A percentile compares a stretch with the other conserved stretches of the same genome.
phyloP scores from a whole-genome alignment of 2,797 vertebrate species.

The Poeciliopsis infans region DNA sequence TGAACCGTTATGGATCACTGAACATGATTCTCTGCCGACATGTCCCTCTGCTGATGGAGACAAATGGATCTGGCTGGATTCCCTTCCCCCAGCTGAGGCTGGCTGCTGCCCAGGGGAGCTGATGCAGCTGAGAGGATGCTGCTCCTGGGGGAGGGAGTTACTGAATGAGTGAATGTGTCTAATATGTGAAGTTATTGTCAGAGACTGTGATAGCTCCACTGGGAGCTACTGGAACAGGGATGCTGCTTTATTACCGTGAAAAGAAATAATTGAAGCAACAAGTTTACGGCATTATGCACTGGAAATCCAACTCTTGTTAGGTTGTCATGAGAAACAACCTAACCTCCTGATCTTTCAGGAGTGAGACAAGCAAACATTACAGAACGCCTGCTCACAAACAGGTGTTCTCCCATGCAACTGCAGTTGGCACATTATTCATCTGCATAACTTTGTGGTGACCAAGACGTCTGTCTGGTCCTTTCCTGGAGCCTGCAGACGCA shows the following conservation, averaged over 20 bases:
- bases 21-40: slow-evolving; percentile 30
- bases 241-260: not conserved
- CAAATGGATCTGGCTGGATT: slow-evolving; percentile 42
- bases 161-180: slow-evolving; percentile 30
- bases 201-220: slow-evolving; percentile 6
- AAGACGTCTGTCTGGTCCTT: slow-evolving; percentile 18
- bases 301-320: not conserved
- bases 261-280: slow-evolving; percentile 9
- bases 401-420: slow-evolving; percentile 40
- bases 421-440: slow-evolving; percentile 10
- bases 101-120: slow-evolving; percentile 21
- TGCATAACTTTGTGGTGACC: slow-evolving; percentile 27
- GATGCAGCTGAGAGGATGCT: slow-evolving; percentile 13
- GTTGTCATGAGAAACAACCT: not conserved
- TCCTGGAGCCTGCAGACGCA: slow-evolving; percentile 13
- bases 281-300: not conserved
- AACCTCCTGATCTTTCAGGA: not conserved
- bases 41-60: slow-evolving; percentile 53
- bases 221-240: slow-evolving; percentile 1
- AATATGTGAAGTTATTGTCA: slow-evolving; percentile 20
- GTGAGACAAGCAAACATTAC: not conserved
- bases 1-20: slow-evolving; percentile 30
- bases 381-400: slow-evolving; percentile 27
- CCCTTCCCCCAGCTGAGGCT: slow-evolving; percentile 41
- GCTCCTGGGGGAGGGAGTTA: slow-evolving; percentile 28